Percentiles rank a stretch among this genome's conserved stretches.
Conservation (phyloP, 1,140 invertebrate species). For the Varroa destructor region DNA sequence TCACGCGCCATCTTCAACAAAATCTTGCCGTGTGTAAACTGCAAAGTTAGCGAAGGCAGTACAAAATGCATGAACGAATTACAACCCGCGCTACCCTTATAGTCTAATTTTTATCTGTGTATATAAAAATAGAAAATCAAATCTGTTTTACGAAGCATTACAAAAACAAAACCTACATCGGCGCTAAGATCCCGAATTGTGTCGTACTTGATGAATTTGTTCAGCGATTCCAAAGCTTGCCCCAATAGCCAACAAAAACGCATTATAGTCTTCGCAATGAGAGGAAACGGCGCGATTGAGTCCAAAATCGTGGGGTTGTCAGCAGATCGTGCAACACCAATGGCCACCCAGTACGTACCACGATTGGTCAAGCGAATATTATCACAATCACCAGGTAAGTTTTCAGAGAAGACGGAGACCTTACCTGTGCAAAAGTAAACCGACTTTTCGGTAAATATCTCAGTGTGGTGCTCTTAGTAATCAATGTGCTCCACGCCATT, state of each 20-base stretch:
- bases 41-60: slow-evolving; percentile 1
- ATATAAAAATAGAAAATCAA: too few species aligned
- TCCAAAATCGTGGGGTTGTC: slow-evolving; percentile 38
- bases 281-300: slow-evolving; percentile 38
- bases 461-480: too few species aligned
- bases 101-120: too few species aligned
- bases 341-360: slow-evolving; percentile 53
- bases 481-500: too few species aligned
- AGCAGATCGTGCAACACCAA: slow-evolving; percentile 43
- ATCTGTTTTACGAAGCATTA: too few species aligned
- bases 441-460: too few species aligned
- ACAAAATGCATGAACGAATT: background rate
- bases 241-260: slow-evolving; percentile 35
- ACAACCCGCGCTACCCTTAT: too few species aligned
- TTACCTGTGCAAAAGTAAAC: background rate
- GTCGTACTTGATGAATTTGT: slow-evolving; percentile 27
- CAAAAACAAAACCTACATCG: slow-evolving; percentile 39
- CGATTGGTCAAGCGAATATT: slow-evolving; percentile 54
- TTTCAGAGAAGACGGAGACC: slow-evolving; percentile 32
- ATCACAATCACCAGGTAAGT: slow-evolving; percentile 63
- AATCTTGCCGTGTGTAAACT: slow-evolving; percentile 34
- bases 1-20: slow-evolving; percentile 37
- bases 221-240: slow-evolving; percentile 31
- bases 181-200: slow-evolving; percentile 36
- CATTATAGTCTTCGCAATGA: slow-evolving; percentile 39